These are phyloP conservation scores for Mya arenaria DNA, from an alignment of 1,140 invertebrate species.

Conservation along the genomic window DNA sequence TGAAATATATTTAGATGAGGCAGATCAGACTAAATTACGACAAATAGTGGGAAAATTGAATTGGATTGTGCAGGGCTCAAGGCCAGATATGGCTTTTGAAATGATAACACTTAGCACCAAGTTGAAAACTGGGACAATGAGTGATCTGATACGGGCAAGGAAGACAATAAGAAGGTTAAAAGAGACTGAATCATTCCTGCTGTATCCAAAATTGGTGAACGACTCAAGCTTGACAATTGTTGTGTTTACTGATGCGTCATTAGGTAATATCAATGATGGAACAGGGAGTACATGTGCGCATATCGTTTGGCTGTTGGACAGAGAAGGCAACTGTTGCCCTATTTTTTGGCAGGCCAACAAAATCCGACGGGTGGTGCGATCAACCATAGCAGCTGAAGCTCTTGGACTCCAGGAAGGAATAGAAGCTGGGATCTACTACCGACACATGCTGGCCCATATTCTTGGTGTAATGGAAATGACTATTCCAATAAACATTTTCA, in stretches of 20 bases:
- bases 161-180: constrained; percentile 43
- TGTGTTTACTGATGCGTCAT: constrained; percentile 52
- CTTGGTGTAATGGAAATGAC: neutral
- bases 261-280: constrained; percentile 47
- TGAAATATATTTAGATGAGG: no score
- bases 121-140: constrained; percentile 16
- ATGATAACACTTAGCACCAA: constrained; percentile 37
- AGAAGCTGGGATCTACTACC: constrained; percentile 34
- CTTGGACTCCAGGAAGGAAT: constrained; percentile 40
- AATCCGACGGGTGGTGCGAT: constrained; percentile 36
- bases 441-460: constrained; percentile 27
- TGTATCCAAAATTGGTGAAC: constrained; percentile 4
- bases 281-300: constrained; percentile 52
- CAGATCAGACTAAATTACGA: constrained; percentile 24
- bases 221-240: constrained; percentile 26
- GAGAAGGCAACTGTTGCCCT: constrained; percentile 10
- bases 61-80: constrained; percentile 45
- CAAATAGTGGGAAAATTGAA: constrained; percentile 36
- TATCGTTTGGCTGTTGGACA: constrained; percentile 43
- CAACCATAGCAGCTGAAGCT: constrained; percentile 52
- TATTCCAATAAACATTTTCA: constrained; percentile 52
- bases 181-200: constrained; percentile 15
- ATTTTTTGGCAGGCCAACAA: constrained; percentile 11
- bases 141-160: constrained; percentile 27
- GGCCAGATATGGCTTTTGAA: constrained; percentile 41